Evolutionary conservation across 1,140 invertebrate genomes (phyloP).

Genomic region (Brachionus calyciflorus): DNA sequence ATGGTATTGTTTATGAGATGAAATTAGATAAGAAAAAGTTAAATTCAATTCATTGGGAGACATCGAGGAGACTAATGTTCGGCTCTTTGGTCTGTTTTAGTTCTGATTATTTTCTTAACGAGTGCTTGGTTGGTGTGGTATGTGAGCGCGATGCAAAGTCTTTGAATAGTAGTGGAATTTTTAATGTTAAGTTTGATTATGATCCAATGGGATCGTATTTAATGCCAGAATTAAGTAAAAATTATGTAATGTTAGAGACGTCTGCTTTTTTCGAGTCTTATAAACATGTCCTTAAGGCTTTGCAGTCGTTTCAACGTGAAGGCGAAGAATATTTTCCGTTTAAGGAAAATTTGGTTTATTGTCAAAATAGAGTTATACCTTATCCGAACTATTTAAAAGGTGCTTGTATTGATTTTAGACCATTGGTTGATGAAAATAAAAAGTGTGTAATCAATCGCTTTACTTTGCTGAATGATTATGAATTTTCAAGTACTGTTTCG

Average conservation of each 20-base stretch:
- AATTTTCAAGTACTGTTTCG: background rate
- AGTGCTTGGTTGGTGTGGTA: constrained; percentile 22
- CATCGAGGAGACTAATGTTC: constrained; percentile 66
- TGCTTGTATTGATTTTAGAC: background rate
- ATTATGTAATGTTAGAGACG: constrained; percentile 60
- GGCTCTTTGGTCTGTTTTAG: constrained; percentile 56
- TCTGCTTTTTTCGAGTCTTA: constrained; percentile 63
- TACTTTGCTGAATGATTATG: background rate
- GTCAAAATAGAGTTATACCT: constrained; percentile 32
- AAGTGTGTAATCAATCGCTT: background rate
- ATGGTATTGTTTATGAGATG: constrained; percentile 48
- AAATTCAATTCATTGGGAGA: constrained; percentile 50
- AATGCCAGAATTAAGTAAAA: background rate
- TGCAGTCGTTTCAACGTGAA: constrained; percentile 49
- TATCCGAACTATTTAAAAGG: constrained; percentile 29
- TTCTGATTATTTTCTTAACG: constrained; percentile 25
- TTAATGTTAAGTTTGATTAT: constrained; percentile 37
- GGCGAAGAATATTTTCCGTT: constrained; percentile 54
- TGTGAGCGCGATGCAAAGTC: constrained; percentile 23
- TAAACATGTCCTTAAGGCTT: constrained; percentile 58
- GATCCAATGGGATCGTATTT: background rate
- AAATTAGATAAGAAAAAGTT: constrained; percentile 47
- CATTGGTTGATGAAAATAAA: background rate
- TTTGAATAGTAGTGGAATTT: background rate
- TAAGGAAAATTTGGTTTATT: constrained; percentile 52